Base-by-base conservation (phyloP, 2,797 vertebrate genomes). In the Gadopsis bispinosus region DNA sequence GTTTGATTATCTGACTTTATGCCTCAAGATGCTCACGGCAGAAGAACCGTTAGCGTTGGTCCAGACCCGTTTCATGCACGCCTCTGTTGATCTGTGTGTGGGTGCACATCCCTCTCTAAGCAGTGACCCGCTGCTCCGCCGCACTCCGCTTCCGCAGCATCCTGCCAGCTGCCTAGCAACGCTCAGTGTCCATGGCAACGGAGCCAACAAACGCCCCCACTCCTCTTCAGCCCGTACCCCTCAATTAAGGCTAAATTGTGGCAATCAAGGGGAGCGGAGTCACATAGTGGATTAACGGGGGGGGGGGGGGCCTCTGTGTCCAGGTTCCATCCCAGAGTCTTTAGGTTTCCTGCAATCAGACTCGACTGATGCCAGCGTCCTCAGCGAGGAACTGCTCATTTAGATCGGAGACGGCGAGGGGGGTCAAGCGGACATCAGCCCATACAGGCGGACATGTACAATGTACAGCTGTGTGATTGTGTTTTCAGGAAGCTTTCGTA, bases 131-230 rank as follows among this genome's bases (percentile, higher is more conserved):
- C 93, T 93, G 94, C 92, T 94, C 93, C 72, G 77, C 87, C 62
- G 87, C 91, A 69, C 92, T 94, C 91, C 20, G 86, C 92, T 93
- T 95, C 90, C 91, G 84, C 91, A 91, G 94, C 94, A 95, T 96
- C 94, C 91, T 43, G 75, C 83, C 59, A 66, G 95, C 91, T 95
- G 93, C 95, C 87, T 94, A 95, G 95, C 95, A 95, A 95, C 94
- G 50, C 90, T 87, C 84, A 83, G 92, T 95, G 92, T 92, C 95
- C 92, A 96, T 95, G 93, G 94, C 87, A 94, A 96, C 94, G 48
- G 85, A 92, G 88, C 92, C 95, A 95, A 96, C 95, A 95, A 95
- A 94, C 90, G 83, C 90, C 93, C 87, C 90, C 92, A 67, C 90
- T 85, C 86, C 91, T 83, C 87, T 89, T 86, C 86, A 92, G 87